Evolutionary conservation across 2,888 invertebrate species (phyloP).

Genomic region (Lasioglossum pauxillum): DNA sequence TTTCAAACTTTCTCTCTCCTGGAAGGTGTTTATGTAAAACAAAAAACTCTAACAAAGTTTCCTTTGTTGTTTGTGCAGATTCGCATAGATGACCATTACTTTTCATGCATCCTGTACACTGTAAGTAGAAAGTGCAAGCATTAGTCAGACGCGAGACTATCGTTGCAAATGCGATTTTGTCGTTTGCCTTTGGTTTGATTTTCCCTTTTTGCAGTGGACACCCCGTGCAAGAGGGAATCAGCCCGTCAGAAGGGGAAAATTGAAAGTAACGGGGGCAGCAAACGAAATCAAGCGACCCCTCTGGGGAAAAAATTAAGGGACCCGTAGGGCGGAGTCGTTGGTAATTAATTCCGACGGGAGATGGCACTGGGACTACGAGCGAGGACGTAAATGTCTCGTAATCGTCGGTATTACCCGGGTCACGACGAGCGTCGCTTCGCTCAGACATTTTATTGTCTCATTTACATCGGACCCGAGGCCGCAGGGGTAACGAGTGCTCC

Average conservation of each 20-base stretch:
- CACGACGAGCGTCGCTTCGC: conserved; percentile 15
- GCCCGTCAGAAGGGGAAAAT: background rate
- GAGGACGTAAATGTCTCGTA: conserved; percentile 41
- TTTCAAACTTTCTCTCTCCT: too few species aligned
- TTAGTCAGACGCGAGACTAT: background rate
- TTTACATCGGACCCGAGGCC: conserved; percentile 33
- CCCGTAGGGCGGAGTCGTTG: background rate
- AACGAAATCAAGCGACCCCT: conserved; percentile 26
- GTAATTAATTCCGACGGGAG: conserved; percentile 27
- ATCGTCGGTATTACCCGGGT: conserved; percentile 40
- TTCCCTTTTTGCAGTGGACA: background rate
- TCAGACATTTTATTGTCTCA: conserved; percentile 46
- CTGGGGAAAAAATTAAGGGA: conserved; percentile 19
- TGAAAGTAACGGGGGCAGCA: background rate
- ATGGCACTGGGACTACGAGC: background rate
- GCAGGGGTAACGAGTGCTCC: conserved; percentile 30
- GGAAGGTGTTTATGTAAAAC: too few species aligned
- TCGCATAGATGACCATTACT: too few species aligned
- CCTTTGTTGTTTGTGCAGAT: too few species aligned
- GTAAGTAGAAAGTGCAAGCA: background rate
- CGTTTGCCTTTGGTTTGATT: background rate
- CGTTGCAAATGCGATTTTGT: background rate
- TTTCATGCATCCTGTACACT: background rate
- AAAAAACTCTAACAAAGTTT: too few species aligned
- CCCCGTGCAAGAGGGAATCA: background rate